These are phyloP conservation scores for Hirudinaria manillensis DNA, from an alignment of 2,888 invertebrate species.

Conservation along the genomic window DNA sequence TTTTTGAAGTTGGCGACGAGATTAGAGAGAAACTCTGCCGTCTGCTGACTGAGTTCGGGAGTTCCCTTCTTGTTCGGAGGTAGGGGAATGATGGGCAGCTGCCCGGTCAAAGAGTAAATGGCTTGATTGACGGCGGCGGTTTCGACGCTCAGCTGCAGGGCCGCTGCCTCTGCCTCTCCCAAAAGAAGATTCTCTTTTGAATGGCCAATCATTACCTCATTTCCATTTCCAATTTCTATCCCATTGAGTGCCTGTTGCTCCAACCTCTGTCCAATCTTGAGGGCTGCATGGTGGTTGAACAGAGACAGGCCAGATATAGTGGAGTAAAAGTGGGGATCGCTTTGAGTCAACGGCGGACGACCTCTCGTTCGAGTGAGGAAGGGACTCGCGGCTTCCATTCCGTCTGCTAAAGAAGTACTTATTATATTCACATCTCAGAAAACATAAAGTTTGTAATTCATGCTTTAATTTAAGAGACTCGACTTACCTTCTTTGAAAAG, in stretches of 20 bases:
- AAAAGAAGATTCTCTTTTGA: conserved; percentile 2
- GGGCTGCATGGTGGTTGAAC: not conserved
- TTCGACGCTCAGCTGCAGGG: conserved; percentile 38
- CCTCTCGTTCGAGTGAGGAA: conserved; percentile 22
- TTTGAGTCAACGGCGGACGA: conserved; percentile 24
- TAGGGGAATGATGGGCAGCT: conserved; percentile 34
- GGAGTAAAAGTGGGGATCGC: conserved; percentile 11
- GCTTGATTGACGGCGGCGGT: conserved; percentile 42
- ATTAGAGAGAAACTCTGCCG: not conserved
- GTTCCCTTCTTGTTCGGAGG: conserved; percentile 11
- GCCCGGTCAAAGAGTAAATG: conserved; percentile 40
- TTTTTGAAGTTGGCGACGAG: conserved; percentile 7
- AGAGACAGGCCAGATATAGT: not conserved
- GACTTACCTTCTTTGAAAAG: conserved; percentile 44
- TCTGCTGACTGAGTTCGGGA: not conserved
- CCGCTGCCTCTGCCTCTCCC: conserved; percentile 28
- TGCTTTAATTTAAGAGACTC: not conserved
- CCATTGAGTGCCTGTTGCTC: not conserved
- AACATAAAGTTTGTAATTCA: not conserved
- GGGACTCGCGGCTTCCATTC: conserved; percentile 7
- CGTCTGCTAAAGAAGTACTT: conserved; percentile 10
- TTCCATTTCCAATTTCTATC: conserved; percentile 10
- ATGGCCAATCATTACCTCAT: conserved; percentile 20
- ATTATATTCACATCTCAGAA: not conserved
- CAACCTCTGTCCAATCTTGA: not conserved